Conservation (phyloP, 2,113 vertebrate species). For the Trinectes maculatus region DNA sequence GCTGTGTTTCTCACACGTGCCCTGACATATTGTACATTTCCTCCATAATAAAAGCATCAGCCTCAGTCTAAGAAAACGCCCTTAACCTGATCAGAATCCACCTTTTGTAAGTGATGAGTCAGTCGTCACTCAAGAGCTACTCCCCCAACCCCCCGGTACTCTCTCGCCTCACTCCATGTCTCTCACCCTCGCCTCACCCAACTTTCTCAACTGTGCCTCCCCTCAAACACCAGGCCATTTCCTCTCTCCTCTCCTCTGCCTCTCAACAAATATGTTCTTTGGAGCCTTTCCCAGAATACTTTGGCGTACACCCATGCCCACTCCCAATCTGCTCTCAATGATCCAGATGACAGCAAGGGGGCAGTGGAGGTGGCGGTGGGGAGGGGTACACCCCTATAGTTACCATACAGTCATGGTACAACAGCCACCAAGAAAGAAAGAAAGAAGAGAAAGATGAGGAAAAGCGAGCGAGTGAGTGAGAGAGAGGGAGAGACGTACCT, state of each 20-base stretch:
- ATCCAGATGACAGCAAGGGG: conserved; percentile 78
- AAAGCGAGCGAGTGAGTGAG: no score
- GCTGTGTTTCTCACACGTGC: conserved; percentile 4
- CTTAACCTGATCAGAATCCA: neutral
- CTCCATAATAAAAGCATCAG: neutral
- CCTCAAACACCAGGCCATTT: conserved; percentile 82
- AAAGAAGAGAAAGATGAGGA: conserved; percentile 7
- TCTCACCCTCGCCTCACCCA: conserved; percentile 62
- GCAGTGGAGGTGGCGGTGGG: conserved; percentile 59
- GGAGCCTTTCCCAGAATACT: conserved; percentile 82
- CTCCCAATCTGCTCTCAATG: conserved; percentile 75
- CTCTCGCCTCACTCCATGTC: conserved; percentile 59
- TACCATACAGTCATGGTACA: conserved; percentile 37
- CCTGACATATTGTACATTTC: neutral
- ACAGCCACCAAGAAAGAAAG: conserved; percentile 29
- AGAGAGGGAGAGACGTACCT: conserved; percentile 9
- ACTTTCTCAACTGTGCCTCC: conserved; percentile 56
- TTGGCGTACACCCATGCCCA: conserved; percentile 78
- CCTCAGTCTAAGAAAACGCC: neutral
- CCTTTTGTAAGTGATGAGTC: conserved; percentile 29
- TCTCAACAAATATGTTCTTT: conserved; percentile 86
- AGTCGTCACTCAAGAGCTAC: conserved; percentile 53
- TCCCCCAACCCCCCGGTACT: conserved; percentile 65
- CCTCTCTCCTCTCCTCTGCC: conserved; percentile 85
- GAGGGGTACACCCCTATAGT: conserved; percentile 47